Conservation (phyloP, 2,113 vertebrate genomes). For the Cyanoliseus patagonus region DNA sequence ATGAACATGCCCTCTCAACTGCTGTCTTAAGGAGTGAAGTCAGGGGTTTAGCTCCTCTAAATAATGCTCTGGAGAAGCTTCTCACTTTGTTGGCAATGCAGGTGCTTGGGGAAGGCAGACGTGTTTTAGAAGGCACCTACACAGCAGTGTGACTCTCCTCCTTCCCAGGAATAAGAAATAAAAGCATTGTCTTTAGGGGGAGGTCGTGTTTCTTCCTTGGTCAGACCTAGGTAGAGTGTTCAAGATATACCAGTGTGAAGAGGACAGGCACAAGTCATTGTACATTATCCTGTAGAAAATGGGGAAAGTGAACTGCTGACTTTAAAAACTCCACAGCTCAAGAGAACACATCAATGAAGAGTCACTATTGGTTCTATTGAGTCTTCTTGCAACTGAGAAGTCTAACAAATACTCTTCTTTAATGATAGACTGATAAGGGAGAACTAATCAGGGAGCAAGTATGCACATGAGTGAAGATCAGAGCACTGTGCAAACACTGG, state of each 20-base stretch:
- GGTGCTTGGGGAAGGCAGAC: not conserved
- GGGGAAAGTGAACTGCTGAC: not conserved
- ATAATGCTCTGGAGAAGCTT: not conserved
- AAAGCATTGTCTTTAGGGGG: not conserved
- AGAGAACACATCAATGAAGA: not conserved
- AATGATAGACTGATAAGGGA: not conserved
- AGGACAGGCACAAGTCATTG: not conserved
- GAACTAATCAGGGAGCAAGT: not conserved
- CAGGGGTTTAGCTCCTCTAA: not conserved
- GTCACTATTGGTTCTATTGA: not conserved
- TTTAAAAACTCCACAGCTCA: not conserved
- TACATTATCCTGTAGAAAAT: not conserved
- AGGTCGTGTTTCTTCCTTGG: not conserved
- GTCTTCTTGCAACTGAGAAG: not conserved
- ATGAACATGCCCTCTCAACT: not conserved
- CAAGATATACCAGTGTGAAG: not conserved
- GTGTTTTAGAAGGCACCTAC: not conserved
- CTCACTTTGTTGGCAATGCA: not conserved
- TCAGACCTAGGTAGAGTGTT: not conserved
- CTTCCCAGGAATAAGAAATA: not conserved
- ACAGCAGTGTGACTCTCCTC: too few species aligned
- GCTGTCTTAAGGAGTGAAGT: not conserved
- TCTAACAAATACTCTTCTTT: not conserved
- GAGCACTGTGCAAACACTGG: not conserved
- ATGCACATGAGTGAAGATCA: not conserved